A percentile compares a stretch with the other conserved stretches of the same genome.
phyloP scores from a whole-genome alignment of 2,888 invertebrate species.

The Escarpia spicata region DNA sequence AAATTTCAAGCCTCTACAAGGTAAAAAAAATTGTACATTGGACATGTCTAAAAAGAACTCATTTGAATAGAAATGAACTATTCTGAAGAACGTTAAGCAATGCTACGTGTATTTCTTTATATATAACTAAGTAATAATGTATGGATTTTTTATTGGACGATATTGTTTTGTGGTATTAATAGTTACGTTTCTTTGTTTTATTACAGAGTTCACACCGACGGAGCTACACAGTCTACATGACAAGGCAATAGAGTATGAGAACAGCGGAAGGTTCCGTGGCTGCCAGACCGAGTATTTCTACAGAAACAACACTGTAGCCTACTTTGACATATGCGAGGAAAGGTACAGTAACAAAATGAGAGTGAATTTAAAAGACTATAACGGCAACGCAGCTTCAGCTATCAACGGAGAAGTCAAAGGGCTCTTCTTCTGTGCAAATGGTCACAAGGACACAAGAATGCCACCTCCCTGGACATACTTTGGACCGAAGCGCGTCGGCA shows the following conservation, averaged over 20 bases:
- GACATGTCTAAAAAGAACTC: too few relatives aligned
- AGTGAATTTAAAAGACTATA: constrained; percentile 30
- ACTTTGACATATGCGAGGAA: constrained; percentile 30
- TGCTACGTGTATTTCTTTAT: too few relatives aligned
- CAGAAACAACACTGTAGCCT: constrained; percentile 35
- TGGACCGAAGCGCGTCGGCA: constrained; percentile 20
- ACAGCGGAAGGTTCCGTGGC: neutral
- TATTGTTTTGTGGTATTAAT: too few relatives aligned
- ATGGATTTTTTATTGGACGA: too few relatives aligned
- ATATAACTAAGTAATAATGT: too few relatives aligned
- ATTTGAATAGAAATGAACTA: too few relatives aligned
- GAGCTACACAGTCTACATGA: neutral
- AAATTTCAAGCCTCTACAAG: too few relatives aligned
- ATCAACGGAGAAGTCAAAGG: constrained; percentile 32
- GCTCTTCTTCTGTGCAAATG: constrained; percentile 28
- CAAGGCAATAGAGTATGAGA: neutral
- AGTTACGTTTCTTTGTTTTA: too few relatives aligned
- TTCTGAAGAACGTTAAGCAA: too few relatives aligned
- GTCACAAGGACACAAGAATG: neutral
- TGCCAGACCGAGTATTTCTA: constrained; percentile 20
- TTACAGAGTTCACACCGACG: neutral
- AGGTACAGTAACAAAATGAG: constrained; percentile 33
- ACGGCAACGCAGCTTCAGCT: constrained; percentile 28
- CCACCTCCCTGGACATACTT: constrained; percentile 18
- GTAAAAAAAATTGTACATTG: too few relatives aligned